Percentiles rank a stretch among this genome's conserved stretches.
These are phyloP conservation scores for Dolomedes plantarius DNA, from an alignment of 2,888 invertebrate genomes.

Conservation along the genomic window DNA sequence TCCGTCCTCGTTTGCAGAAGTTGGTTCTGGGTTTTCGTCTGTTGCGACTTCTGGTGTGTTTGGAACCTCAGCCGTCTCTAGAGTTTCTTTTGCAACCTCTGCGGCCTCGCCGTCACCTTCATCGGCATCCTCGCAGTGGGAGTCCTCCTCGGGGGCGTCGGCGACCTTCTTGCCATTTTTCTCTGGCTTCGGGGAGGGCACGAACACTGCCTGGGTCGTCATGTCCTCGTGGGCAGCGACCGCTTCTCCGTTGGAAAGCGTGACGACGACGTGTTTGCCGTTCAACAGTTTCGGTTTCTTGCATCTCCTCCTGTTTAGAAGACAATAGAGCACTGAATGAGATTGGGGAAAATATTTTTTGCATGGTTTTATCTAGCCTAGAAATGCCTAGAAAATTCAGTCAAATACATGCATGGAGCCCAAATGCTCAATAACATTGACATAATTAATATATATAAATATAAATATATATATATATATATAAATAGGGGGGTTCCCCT, in stretches of 20 bases:
- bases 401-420: no score
- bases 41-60: background rate
- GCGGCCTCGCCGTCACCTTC: background rate
- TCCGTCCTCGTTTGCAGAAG: background rate
- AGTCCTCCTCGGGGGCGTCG: constrained; percentile 50
- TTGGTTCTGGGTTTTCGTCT: background rate
- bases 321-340: no score
- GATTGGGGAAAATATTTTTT: no score
- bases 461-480: no score
- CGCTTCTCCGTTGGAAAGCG: constrained; percentile 25
- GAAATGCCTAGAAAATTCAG: no score
- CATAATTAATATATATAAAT: no score
- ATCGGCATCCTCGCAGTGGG: constrained; percentile 12
- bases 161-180: constrained; percentile 40
- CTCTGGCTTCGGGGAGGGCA: constrained; percentile 44
- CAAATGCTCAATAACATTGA: no score
- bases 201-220: background rate
- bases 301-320: constrained; percentile 7
- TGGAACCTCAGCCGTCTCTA: background rate
- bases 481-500: no score
- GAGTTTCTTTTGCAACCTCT: background rate
- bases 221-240: constrained; percentile 32
- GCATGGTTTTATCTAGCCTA: no score
- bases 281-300: constrained; percentile 5
- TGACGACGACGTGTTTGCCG: constrained; percentile 37